These are phyloP conservation scores for Platanista minor DNA, from an alignment of 2,113 vertebrate genomes.

Conservation along the genomic window DNA sequence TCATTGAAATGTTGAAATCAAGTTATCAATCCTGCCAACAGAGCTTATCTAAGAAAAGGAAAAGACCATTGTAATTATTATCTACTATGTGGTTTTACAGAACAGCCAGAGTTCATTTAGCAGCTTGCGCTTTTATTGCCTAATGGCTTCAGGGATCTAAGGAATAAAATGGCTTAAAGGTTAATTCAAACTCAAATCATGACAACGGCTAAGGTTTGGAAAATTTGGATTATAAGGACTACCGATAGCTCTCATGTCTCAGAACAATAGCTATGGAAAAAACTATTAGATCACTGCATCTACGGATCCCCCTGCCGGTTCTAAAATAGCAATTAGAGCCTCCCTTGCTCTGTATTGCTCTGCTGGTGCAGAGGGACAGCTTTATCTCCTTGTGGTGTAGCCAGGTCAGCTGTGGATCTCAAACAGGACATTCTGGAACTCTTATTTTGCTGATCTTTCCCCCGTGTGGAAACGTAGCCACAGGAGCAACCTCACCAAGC, in stretches of 20 bases:
- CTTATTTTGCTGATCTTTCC: slow-evolving; percentile 2
- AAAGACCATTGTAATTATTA: slow-evolving; percentile 40
- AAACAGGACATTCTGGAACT: fast-evolving
- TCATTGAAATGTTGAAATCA: background rate
- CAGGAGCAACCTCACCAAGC: background rate
- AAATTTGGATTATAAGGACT: slow-evolving; percentile 45
- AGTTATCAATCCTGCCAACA: slow-evolving; percentile 20
- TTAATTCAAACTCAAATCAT: slow-evolving; percentile 29
- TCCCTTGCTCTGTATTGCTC: background rate
- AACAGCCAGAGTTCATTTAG: slow-evolving; percentile 5
- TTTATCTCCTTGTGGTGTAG: slow-evolving; percentile 58
- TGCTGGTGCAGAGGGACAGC: background rate
- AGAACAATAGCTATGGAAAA: slow-evolving; percentile 71
- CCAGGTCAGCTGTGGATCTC: background rate
- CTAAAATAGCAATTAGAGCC: slow-evolving; percentile 49
- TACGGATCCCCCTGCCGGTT: slow-evolving; percentile 20
- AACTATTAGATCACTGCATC: slow-evolving; percentile 57
- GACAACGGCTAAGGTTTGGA: slow-evolving; percentile 45
- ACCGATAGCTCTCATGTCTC: slow-evolving; percentile 45
- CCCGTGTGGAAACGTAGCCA: background rate
- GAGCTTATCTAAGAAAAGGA: slow-evolving; percentile 49
- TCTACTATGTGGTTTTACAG: slow-evolving; percentile 4
- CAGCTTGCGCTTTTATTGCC: background rate
- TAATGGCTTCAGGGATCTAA: slow-evolving; percentile 2
- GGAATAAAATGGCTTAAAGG: slow-evolving; percentile 45